Conservation (phyloP, 2,888 invertebrate species). For the Agonopterix subpropinquella region DNA sequence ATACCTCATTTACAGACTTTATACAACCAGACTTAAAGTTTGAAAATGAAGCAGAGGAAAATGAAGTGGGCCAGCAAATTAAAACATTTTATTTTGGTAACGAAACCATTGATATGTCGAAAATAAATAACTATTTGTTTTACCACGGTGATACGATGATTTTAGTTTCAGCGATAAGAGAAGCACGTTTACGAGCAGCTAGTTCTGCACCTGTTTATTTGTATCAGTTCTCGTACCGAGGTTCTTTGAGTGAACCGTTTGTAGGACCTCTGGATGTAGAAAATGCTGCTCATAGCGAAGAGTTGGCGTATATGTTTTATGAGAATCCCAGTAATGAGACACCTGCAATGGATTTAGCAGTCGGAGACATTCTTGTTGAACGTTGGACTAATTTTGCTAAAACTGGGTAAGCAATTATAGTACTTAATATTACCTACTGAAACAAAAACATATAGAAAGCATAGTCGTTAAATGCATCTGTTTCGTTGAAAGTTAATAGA, state of each 20-base stretch:
- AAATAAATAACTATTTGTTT: conserved; percentile 31
- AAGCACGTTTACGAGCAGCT: conserved; percentile 36
- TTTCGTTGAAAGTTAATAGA: too few species aligned
- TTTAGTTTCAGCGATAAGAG: conserved; percentile 49
- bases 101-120: conserved; percentile 22
- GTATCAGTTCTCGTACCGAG: conserved; percentile 63
- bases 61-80: conserved; percentile 28
- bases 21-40: conserved; percentile 53
- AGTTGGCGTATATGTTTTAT: conserved; percentile 50
- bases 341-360: conserved; percentile 27
- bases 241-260: conserved; percentile 40
- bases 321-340: conserved; percentile 15
- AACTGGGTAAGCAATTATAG: conserved; percentile 36
- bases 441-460: neutral
- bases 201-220: conserved; percentile 36
- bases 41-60: conserved; percentile 26
- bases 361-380: conserved; percentile 48
- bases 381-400: conserved; percentile 64
- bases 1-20: conserved; percentile 43
- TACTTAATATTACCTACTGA: neutral
- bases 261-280: conserved; percentile 36
- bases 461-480: neutral
- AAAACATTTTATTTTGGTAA: conserved; percentile 41
- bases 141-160: conserved; percentile 64
- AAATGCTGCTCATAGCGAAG: conserved; percentile 53